These are phyloP conservation scores for Drosophila pruinosa DNA, from an alignment of 1,140 invertebrate species.

Conservation along the genomic window DNA sequence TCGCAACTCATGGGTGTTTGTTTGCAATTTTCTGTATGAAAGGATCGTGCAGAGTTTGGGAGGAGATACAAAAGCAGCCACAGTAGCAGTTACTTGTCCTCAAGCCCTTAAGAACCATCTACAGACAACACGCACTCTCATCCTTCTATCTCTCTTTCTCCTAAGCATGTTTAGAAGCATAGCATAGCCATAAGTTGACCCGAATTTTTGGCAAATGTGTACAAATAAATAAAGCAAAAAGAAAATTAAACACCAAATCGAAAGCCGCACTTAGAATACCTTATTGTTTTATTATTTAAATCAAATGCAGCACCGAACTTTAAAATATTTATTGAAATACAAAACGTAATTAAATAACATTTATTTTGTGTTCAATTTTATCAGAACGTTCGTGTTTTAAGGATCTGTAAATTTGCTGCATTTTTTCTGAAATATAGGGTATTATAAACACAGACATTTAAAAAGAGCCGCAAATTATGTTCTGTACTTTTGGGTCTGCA, in stretches of 20 bases:
- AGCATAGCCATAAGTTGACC: conserved; percentile 78
- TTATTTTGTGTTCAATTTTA: not conserved
- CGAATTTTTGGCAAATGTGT: conserved; percentile 77
- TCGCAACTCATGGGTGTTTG: conserved; percentile 62
- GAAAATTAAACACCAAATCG: not conserved
- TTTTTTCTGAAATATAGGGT: not conserved
- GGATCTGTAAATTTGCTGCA: not conserved
- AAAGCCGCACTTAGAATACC: conserved; percentile 38
- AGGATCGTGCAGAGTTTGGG: conserved; percentile 64
- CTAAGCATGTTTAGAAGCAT: conserved; percentile 41
- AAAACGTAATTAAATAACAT: not conserved
- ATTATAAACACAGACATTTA: conserved; percentile 20
- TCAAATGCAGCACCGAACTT: not conserved
- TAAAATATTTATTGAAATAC: not conserved
- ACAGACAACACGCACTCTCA: conserved; percentile 57
- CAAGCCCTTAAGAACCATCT: conserved; percentile 18
- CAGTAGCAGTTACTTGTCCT: conserved; percentile 13
- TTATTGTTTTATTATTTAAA: no score
- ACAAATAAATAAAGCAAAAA: conserved; percentile 78
- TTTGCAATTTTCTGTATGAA: conserved; percentile 78
- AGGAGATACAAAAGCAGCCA: conserved; percentile 54
- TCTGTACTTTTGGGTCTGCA: conserved; percentile 27
- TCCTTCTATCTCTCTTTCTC: conserved; percentile 1
- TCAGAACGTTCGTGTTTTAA: not conserved
- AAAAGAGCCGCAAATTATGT: conserved; percentile 55